Conservation (phyloP, 2,888 invertebrate species). For the Ceraclea dissimilis region DNA sequence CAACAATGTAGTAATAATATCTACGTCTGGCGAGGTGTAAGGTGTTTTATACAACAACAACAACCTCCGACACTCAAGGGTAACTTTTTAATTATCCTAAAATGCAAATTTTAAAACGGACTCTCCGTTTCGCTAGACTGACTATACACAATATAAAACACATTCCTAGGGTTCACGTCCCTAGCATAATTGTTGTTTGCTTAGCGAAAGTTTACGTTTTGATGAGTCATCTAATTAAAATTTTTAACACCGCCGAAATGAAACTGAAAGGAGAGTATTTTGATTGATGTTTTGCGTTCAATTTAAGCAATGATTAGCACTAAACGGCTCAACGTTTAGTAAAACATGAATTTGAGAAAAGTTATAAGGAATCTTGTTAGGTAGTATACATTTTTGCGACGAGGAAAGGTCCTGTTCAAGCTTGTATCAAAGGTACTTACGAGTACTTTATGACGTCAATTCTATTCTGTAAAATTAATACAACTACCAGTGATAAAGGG, state of each 20-base stretch:
- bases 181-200: slow-evolving; percentile 4
- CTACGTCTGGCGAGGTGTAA: neutral
- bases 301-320: neutral
- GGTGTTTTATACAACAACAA: neutral
- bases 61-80: slow-evolving; percentile 4
- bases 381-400: too few relatives aligned
- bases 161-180: neutral
- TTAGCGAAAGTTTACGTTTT: slow-evolving; percentile 1
- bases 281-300: slow-evolving; percentile 9
- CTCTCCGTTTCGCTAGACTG: slow-evolving; percentile 1
- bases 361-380: too few relatives aligned
- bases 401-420: too few relatives aligned
- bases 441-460: too few relatives aligned
- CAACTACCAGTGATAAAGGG: too few relatives aligned
- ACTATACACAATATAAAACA: neutral
- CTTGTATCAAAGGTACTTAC: too few relatives aligned
- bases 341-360: too few relatives aligned
- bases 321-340: too few relatives aligned
- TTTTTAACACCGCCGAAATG: slow-evolving; percentile 2
- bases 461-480: too few relatives aligned
- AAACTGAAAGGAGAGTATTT: slow-evolving; percentile 3
- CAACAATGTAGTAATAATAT: too few relatives aligned
- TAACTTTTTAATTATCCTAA: slow-evolving; percentile 25
- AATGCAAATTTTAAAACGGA: slow-evolving; percentile 20
- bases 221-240: slow-evolving; percentile 14